phyloP scores from a whole-genome alignment of 2,113 vertebrate genomes.

The Tamias sibiricus region DNA sequence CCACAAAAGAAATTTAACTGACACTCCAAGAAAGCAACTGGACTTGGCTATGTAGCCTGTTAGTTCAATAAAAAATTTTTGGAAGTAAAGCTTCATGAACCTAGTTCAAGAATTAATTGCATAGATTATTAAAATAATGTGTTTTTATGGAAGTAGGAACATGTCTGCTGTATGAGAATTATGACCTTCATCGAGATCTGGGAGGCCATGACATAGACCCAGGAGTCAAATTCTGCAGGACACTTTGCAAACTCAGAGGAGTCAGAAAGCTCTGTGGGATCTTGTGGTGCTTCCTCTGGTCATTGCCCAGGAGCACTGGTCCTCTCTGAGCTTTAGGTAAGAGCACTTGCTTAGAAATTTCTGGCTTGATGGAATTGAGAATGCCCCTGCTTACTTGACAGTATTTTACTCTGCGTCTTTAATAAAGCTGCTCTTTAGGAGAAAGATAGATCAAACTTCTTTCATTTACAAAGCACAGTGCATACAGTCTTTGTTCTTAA shows the following conservation, averaged over 20 bases:
- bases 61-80: neutral
- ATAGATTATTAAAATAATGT: neutral
- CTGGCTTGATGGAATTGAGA: neutral
- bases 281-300: neutral
- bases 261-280: neutral
- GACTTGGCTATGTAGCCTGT: neutral
- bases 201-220: neutral
- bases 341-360: neutral
- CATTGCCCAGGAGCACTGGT: neutral
- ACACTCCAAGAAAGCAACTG: neutral
- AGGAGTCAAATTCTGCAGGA: neutral
- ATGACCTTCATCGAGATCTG: neutral
- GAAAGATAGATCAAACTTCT: neutral
- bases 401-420: neutral
- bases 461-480: constrained; percentile 25
- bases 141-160: neutral
- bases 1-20: neutral
- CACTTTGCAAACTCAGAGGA: neutral
- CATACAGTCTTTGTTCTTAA: neutral
- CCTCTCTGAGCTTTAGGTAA: neutral
- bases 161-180: neutral
- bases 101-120: neutral
- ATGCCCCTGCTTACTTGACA: neutral
- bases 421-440: neutral
- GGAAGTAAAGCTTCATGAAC: neutral